A percentile compares a stretch with the other conserved stretches of the same genome.
phyloP scores from a whole-genome alignment of 2,888 invertebrate species.

The Congeria kusceri region DNA sequence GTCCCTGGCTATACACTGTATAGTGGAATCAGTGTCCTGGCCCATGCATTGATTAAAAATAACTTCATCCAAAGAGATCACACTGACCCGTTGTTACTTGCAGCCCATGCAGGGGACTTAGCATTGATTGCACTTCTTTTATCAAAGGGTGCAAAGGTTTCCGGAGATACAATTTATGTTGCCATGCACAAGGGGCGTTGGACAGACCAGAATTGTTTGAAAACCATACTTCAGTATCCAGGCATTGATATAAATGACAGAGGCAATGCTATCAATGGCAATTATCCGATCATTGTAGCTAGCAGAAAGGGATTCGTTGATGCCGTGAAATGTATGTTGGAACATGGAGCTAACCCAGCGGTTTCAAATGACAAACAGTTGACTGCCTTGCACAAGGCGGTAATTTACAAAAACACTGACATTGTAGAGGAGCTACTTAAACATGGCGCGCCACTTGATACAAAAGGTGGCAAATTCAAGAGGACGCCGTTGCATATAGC shows the following conservation, averaged over 20 bases:
- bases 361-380: slow-evolving; percentile 22
- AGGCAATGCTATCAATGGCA: slow-evolving; percentile 34
- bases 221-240: slow-evolving; percentile 8
- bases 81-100: slow-evolving; percentile 18
- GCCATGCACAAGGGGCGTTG: slow-evolving; percentile 23
- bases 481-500: slow-evolving; percentile 39
- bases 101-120: slow-evolving; percentile 16
- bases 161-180: slow-evolving; percentile 29
- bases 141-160: slow-evolving; percentile 1
- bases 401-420: slow-evolving; percentile 11
- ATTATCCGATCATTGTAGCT: slow-evolving; percentile 39
- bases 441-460: slow-evolving; percentile 13
- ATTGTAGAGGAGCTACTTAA: slow-evolving; percentile 11
- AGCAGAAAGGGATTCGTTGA: slow-evolving; percentile 16
- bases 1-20: slow-evolving; percentile 21
- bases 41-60: background rate
- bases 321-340: slow-evolving; percentile 26
- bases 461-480: slow-evolving; percentile 18
- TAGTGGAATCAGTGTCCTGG: slow-evolving; percentile 11
- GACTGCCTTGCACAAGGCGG: slow-evolving; percentile 43
- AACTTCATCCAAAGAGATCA: background rate
- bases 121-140: slow-evolving; percentile 18
- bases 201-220: background rate
- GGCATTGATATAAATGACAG: slow-evolving; percentile 18
- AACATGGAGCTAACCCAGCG: slow-evolving; percentile 10